A percentile compares a stretch with the other conserved stretches of the same genome.
These are phyloP conservation scores for Ginglymostoma cirratum DNA, from an alignment of 2,113 vertebrate genomes.

Conservation along the genomic window DNA sequence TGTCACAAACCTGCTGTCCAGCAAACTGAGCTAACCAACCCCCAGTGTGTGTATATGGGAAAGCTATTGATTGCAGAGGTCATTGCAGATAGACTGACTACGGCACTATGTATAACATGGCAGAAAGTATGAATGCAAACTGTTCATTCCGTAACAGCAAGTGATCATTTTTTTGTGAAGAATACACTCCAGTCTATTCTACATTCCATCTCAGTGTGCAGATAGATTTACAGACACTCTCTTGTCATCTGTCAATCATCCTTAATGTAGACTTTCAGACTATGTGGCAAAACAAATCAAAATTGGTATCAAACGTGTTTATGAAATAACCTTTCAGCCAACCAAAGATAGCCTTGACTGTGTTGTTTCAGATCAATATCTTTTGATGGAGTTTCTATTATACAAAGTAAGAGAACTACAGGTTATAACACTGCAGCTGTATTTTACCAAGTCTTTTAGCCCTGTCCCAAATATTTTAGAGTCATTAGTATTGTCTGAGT, in stretches of 20 bases:
- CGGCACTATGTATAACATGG: no score
- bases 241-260: neutral
- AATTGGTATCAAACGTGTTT: neutral
- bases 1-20: no score
- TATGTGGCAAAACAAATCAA: neutral
- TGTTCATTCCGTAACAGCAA: neutral
- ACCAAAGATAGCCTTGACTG: neutral
- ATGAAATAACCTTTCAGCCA: neutral
- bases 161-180: neutral
- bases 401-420: neutral
- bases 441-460: neutral
- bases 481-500: neutral
- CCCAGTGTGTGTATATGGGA: neutral
- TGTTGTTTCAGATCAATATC: neutral
- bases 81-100: neutral
- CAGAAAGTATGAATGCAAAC: neutral
- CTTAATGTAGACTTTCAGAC: neutral
- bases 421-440: neutral
- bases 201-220: neutral
- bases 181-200: neutral
- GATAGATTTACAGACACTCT: neutral
- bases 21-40: no score
- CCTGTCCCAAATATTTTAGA: neutral
- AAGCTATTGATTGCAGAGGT: neutral
- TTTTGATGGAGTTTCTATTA: neutral